Evolutionary conservation across 2,888 invertebrate genomes (phyloP).

Genomic region (Acanthoscelides obtectus): DNA sequence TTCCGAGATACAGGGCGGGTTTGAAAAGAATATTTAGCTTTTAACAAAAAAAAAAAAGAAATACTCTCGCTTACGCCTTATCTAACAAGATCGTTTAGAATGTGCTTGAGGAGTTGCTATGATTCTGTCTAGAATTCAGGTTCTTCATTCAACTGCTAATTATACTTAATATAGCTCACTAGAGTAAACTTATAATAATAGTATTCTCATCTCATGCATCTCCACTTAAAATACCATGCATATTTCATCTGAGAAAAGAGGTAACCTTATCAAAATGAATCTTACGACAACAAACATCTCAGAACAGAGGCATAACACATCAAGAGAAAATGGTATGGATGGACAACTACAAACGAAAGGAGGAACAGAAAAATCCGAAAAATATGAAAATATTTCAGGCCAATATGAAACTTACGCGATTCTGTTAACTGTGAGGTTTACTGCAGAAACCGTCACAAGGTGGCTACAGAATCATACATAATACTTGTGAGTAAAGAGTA

Average conservation of each 20-base stretch:
- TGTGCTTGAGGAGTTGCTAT: too few relatives aligned
- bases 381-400: not conserved
- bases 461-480: constrained; percentile 64
- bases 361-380: not conserved
- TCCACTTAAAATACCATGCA: not conserved
- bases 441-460: constrained; percentile 88
- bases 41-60: too few relatives aligned
- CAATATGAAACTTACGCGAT: constrained; percentile 73
- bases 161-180: too few relatives aligned
- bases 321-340: constrained; percentile 4
- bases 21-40: too few relatives aligned
- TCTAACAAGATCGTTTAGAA: too few relatives aligned
- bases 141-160: too few relatives aligned
- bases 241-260: not conserved
- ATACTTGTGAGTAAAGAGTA: not conserved
- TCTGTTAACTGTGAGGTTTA: constrained; percentile 88
- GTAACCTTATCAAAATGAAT: not conserved
- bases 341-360: constrained; percentile 1
- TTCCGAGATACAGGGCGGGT: too few relatives aligned
- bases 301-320: not conserved
- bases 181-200: not conserved
- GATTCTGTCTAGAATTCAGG: too few relatives aligned
- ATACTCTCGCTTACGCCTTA: too few relatives aligned
- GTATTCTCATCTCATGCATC: not conserved
- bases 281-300: not conserved